These are phyloP conservation scores for Hirundo rustica DNA, from an alignment of 2,797 vertebrate genomes.

Conservation along the genomic window DNA sequence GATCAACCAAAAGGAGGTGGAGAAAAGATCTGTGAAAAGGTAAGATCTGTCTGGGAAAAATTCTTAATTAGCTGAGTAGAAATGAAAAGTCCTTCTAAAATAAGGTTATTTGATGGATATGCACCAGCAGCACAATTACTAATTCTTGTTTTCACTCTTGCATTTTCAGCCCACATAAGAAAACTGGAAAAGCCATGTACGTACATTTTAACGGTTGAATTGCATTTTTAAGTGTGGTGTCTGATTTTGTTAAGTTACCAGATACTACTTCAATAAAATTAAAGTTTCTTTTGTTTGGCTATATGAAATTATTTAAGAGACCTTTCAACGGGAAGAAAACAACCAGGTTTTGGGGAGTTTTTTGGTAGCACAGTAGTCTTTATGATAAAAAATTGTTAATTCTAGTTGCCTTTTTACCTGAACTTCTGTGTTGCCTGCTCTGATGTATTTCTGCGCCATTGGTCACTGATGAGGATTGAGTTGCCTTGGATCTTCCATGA, in stretches of 20 bases:
- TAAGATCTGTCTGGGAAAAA: constrained; percentile 35
- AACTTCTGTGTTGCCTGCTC: background rate
- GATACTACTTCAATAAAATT: rapidly evolving
- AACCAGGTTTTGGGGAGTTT: background rate
- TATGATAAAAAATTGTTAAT: background rate
- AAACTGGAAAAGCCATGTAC: constrained; percentile 72
- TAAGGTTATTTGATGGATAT: background rate
- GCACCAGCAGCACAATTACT: background rate
- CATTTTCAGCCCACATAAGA: constrained; percentile 75
- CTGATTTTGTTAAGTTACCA: background rate
- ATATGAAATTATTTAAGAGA: background rate
- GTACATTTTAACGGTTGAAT: constrained; percentile 20
- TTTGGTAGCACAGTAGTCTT: background rate
- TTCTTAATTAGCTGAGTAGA: background rate
- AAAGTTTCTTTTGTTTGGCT: background rate
- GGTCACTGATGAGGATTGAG: background rate
- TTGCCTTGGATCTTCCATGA: background rate
- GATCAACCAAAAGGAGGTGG: constrained; percentile 78
- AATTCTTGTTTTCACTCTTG: constrained; percentile 50
- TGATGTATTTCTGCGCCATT: rapidly evolving
- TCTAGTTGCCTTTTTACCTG: background rate
- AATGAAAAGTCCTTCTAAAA: background rate
- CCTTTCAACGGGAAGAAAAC: background rate
- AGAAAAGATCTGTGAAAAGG: constrained; percentile 76
- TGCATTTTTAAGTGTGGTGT: background rate